These are phyloP conservation scores for Folsomia candida DNA, from an alignment of 2,888 invertebrate genomes.

Conservation along the genomic window DNA sequence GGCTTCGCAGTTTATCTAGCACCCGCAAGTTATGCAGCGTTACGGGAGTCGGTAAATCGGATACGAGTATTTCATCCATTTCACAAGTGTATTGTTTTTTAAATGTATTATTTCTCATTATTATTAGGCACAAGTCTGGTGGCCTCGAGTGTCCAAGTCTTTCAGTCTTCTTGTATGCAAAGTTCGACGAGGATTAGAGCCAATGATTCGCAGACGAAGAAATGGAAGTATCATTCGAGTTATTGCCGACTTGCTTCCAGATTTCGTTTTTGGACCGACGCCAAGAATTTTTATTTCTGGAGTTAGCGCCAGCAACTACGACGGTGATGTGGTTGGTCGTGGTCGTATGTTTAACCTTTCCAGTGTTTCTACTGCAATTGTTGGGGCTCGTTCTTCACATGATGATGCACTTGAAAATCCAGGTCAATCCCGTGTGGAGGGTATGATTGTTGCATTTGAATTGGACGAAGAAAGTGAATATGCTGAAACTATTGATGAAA, in stretches of 20 bases:
- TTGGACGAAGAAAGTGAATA: neutral
- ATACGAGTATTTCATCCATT: neutral
- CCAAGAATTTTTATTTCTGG: conserved; percentile 33
- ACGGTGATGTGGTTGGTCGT: neutral
- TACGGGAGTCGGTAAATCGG: conserved; percentile 16
- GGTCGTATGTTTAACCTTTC: no score
- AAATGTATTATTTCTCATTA: neutral
- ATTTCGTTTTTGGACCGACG: conserved; percentile 20
- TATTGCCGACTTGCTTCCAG: conserved; percentile 26
- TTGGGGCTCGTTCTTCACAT: neutral
- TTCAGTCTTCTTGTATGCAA: no score
- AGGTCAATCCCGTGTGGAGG: conserved; percentile 18
- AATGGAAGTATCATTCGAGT: conserved; percentile 31
- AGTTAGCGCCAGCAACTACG: no score
- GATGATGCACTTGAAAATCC: neutral
- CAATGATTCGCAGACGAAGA: conserved; percentile 25
- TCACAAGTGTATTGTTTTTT: neutral
- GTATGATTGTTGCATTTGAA: conserved; percentile 9
- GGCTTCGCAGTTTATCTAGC: conserved; percentile 25
- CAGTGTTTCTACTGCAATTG: neutral
- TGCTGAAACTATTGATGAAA: neutral
- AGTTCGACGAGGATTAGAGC: neutral
- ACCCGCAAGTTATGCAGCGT: conserved; percentile 18
- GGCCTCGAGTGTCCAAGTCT: neutral
- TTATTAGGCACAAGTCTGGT: neutral